phyloP scores from a whole-genome alignment of 2,797 vertebrate species.

The Anguilla marmorata region DNA sequence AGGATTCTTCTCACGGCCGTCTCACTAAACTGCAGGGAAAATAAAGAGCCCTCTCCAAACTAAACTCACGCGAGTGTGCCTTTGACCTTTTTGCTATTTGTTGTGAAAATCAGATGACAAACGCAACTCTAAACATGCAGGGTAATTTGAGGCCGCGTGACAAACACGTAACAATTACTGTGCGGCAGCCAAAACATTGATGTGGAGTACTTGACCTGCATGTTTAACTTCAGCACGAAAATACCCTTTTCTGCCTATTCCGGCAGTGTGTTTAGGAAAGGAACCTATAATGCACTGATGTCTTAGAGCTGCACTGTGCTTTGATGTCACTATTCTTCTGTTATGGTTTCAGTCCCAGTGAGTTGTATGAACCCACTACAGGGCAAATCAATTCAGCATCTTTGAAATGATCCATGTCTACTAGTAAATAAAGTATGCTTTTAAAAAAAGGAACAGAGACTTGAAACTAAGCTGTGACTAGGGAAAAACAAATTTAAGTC shows the following conservation, averaged over 20 bases:
- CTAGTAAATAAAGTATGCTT: neutral
- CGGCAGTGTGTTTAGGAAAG: neutral
- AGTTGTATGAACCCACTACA: neutral
- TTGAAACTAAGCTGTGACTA: neutral
- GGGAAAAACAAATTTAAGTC: neutral
- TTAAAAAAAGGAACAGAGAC: neutral
- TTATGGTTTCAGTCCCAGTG: neutral
- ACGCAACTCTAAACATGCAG: neutral
- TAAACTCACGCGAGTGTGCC: neutral
- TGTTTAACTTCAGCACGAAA: neutral
- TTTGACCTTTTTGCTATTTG: neutral
- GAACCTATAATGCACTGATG: neutral
- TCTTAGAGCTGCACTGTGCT: neutral
- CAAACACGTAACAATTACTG: neutral
- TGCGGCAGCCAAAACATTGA: conserved; percentile 17
- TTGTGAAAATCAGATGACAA: conserved; percentile 13
- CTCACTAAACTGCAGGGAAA: conserved; percentile 21
- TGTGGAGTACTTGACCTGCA: neutral
- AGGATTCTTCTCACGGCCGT: conserved; percentile 27
- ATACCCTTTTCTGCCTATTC: neutral
- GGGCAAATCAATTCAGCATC: neutral
- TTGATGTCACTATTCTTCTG: neutral
- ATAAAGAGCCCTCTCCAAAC: conserved; percentile 25
- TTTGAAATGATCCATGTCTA: conserved; percentile 11
- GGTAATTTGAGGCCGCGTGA: neutral